These are phyloP conservation scores for Galago senegalensis DNA, from an alignment of 2,797 vertebrate species.

Conservation along the genomic window DNA sequence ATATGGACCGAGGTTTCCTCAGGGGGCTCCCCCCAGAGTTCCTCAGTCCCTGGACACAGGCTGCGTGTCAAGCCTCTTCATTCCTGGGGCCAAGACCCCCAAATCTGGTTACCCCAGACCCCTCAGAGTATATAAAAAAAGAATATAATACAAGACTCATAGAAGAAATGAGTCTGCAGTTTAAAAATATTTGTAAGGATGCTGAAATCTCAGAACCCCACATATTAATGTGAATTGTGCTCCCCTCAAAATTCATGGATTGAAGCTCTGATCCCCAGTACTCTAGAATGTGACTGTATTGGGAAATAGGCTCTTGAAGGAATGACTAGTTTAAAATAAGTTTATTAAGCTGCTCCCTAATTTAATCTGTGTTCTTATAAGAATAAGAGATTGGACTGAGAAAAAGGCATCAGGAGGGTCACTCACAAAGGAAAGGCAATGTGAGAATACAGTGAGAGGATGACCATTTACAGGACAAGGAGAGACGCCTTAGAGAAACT, in stretches of 20 bases:
- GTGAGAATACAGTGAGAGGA: neutral
- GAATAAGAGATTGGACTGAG: neutral
- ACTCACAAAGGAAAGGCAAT: neutral
- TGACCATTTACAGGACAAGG: neutral
- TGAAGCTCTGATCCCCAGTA: neutral
- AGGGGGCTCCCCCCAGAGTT: too few relatives aligned
- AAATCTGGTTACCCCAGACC: too few relatives aligned
- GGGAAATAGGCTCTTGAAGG: neutral
- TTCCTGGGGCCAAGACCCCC: too few relatives aligned
- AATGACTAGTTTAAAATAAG: neutral
- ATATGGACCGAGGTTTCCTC: too few relatives aligned
- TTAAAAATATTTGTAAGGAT: neutral
- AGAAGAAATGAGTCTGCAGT: neutral
- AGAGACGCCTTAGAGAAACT: neutral
- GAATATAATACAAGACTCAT: neutral
- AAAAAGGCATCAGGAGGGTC: neutral
- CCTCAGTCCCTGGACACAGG: too few relatives aligned
- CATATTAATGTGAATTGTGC: neutral
- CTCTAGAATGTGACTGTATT: neutral
- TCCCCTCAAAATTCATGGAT: neutral
- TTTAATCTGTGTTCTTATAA: neutral
- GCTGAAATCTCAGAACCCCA: neutral
- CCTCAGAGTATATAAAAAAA: neutral
- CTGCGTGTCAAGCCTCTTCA: too few relatives aligned
- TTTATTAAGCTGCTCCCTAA: neutral